Conservation (phyloP, 2,797 vertebrate species). For the Callimico goeldii region DNA sequence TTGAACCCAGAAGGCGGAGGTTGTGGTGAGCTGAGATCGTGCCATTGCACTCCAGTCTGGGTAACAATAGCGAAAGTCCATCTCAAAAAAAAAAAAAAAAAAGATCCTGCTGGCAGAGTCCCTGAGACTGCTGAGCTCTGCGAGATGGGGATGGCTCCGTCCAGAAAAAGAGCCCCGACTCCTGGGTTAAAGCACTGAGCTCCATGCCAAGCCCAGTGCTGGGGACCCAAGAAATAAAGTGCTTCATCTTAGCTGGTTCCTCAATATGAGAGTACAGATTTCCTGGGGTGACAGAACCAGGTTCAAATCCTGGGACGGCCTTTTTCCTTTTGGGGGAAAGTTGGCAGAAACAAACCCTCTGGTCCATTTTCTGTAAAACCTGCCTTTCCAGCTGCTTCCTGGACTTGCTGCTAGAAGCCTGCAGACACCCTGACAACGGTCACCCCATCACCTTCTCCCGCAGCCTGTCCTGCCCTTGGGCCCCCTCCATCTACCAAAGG, state of each 20-base stretch:
- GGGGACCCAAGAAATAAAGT: not conserved
- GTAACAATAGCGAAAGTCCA: too few relatives aligned
- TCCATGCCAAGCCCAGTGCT: not conserved
- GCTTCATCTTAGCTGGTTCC: not conserved
- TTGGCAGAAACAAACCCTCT: slow-evolving; percentile 18
- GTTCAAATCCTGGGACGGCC: not conserved
- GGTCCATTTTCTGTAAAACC: slow-evolving; percentile 11
- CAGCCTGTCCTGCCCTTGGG: not conserved
- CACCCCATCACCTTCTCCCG: not conserved
- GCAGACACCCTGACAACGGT: not conserved
- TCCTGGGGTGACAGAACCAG: not conserved
- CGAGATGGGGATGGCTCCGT: not conserved
- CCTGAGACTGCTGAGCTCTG: not conserved
- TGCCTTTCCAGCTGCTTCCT: slow-evolving; percentile 17
- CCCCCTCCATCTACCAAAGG: not conserved
- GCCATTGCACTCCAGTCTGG: too few relatives aligned
- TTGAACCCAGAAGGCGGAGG: too few relatives aligned
- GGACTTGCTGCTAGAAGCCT: slow-evolving; percentile 38
- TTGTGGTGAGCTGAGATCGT: too few relatives aligned
- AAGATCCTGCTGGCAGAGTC: not conserved
- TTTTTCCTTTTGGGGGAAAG: not conserved
- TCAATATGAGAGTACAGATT: not conserved
- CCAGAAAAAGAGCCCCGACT: not conserved
- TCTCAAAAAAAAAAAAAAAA: too few relatives aligned
- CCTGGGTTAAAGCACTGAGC: not conserved